Evolutionary conservation across 2,888 invertebrate species (phyloP).

Genomic region (Eremobia ochroleuca): DNA sequence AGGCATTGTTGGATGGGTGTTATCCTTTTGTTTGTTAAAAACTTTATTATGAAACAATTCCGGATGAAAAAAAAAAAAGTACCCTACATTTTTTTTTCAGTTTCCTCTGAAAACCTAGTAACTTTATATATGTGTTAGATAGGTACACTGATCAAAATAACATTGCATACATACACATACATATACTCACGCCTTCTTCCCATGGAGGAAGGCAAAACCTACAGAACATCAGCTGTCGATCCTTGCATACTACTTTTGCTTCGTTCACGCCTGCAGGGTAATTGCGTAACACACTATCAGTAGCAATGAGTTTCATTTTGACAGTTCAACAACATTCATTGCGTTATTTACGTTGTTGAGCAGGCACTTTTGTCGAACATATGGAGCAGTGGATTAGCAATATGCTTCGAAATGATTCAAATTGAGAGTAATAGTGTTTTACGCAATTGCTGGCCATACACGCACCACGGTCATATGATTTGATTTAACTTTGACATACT

Average conservation of each 20-base stretch:
- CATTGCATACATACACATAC: background rate
- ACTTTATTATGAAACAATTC: background rate
- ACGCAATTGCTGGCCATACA: background rate
- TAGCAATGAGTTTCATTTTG: too few relatives aligned
- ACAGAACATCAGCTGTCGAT: background rate
- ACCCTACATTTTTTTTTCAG: too few relatives aligned
- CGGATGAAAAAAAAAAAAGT: background rate
- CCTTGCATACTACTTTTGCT: background rate
- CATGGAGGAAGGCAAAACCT: background rate
- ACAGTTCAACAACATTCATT: too few relatives aligned
- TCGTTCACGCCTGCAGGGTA: too few relatives aligned
- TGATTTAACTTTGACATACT: background rate
- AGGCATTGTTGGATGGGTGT: background rate
- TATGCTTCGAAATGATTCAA: too few relatives aligned
- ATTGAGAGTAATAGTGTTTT: too few relatives aligned
- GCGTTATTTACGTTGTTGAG: too few relatives aligned
- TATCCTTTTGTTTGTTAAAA: background rate
- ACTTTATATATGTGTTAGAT: background rate
- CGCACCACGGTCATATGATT: too few relatives aligned
- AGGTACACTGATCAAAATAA: background rate
- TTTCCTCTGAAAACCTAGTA: background rate
- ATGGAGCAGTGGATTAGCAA: too few relatives aligned
- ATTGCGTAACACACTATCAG: too few relatives aligned
- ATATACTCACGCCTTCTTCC: background rate
- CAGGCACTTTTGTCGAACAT: too few relatives aligned